A percentile compares a stretch with the other conserved stretches of the same genome.
Conservation (phyloP, 2,797 vertebrate genomes). For the Parotocinclus haroldoi region DNA sequence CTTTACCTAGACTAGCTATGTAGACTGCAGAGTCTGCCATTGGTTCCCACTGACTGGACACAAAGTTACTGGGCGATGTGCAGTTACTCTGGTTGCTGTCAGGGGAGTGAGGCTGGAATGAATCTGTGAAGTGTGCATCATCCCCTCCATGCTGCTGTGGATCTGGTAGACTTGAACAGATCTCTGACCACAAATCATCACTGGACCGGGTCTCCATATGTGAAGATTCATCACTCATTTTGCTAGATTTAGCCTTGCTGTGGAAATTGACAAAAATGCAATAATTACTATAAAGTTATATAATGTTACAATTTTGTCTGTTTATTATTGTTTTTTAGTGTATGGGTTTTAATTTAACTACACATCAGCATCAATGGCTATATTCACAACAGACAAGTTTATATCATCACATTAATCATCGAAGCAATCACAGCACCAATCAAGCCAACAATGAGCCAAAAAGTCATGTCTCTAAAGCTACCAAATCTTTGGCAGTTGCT, state of each 20-base stretch:
- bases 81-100: conserved; percentile 46
- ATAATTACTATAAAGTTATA: neutral
- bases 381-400: too few relatives aligned
- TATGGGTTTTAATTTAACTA: too few relatives aligned
- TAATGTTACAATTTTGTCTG: too few relatives aligned
- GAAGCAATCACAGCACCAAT: too few relatives aligned
- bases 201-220: conserved; percentile 66
- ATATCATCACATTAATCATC: too few relatives aligned
- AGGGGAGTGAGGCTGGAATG: conserved; percentile 69
- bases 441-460: too few relatives aligned
- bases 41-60: conserved; percentile 80
- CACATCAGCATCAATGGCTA: too few relatives aligned
- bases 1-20: conserved; percentile 86
- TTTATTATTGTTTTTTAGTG: too few relatives aligned
- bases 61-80: neutral
- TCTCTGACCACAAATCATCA: conserved; percentile 88
- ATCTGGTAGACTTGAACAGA: conserved; percentile 81
- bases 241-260: neutral
- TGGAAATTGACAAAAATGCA: neutral
- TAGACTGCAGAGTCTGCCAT: conserved; percentile 91
- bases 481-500: too few relatives aligned
- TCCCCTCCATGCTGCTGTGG: conserved; percentile 50
- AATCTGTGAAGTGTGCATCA: conserved; percentile 78
- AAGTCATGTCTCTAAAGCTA: too few relatives aligned
- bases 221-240: conserved; percentile 82